Evolutionary conservation across 2,888 invertebrate genomes (phyloP), one percentile per base, ranked within the genome.

Genomic region (Acrocyrtus sp.): DNA sequence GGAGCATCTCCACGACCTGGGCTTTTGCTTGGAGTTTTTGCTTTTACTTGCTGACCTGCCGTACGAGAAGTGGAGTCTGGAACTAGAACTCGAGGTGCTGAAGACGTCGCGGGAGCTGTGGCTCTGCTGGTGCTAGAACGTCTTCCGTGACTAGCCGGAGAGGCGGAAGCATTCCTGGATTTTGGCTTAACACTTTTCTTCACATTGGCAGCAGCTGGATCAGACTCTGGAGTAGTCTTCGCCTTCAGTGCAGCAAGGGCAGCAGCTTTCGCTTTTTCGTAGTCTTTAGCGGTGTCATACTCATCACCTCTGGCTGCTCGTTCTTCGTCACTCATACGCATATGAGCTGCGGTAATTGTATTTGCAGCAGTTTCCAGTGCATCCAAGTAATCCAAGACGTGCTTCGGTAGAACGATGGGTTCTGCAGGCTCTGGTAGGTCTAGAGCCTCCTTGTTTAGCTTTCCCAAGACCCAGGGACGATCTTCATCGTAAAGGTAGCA

Each of bases 401-500:
- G 5, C 45, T 12, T 5, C 17, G 45, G 17, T 19, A 45, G 19
- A 39, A 22, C 15, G 5, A 60, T 50, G 26, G 67, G 67, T 15
- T 57, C 41, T 15, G 67, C 57, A n/a, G 68, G 68, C 34, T 68
- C 68, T 1, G 53, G 45, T 8, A 53, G 12, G 12, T 27, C 43
- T 45, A 69, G 50, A 15, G 61, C 60, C 8, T 29, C 69, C 1
- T 15, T 22, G 24, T 54, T 61, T n/a, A 69, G 24, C 29, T 69
- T 69, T 29, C 69, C 69, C 24, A 61, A 50, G 17, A 69, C 69
- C 53, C 53, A 61, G 1, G 68, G 68, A 1, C 51, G 60, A 39
- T 61, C 61, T 15, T 60, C 57, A 27, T 69, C 69, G 22, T 61
- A 61, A 1, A 61, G 6, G 15, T 24, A 43, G 17, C 34, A 54